Base-by-base conservation (phyloP, 1,140 invertebrate species). In the Palaemon carinicauda region DNA sequence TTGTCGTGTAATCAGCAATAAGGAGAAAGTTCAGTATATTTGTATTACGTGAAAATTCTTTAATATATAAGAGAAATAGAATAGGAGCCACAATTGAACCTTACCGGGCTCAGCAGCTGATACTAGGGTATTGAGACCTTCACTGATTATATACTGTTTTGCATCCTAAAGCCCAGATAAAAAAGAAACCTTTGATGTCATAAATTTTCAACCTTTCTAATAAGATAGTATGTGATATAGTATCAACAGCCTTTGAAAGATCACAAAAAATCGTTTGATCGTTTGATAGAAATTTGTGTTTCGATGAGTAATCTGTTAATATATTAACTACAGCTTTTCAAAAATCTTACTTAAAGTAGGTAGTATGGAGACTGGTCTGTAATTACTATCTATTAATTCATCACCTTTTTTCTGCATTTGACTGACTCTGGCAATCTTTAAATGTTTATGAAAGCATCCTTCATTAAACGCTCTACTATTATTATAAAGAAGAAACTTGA, bases 11-110 rank as follows among this genome's bases (percentile, higher is more conserved):
- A n/a, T n/a, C n/a, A n/a, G n/a, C n/a, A n/a, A n/a, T n/a, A n/a
- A n/a, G n/a, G n/a, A n/a, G n/a, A n/a, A n/a, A n/a, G n/a, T n/a
- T n/a, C n/a, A n/a, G n/a, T n/a, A n/a, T n/a, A n/a, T n/a, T n/a
- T n/a, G n/a, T n/a, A n/a, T n/a, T n/a, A n/a, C n/a, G n/a, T n/a
- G n/a, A n/a, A n/a, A n/a, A n/a, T n/a, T 52, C 10, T 51, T 53
- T 52, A 51, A 75, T 75, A 29, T n/a, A 79, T 21, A 79, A 52
- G n/a, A 79, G 41, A 33, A 79, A 79, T 79, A 52, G 50, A 51
- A 79, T 24, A 24, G 77, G 41, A n/a, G 33, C 31, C 52, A 79
- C 50, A 9, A 75, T 5, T 12, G 73, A 75, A n/a, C 73, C 73
- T 19, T 75, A 31, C 3, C 21, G 73, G 9, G 33, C 9, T 27